Percentiles rank a stretch among this genome's conserved stretches.
These are phyloP conservation scores for Entomobrya proxima DNA, from an alignment of 2,888 invertebrate species.

Conservation along the genomic window DNA sequence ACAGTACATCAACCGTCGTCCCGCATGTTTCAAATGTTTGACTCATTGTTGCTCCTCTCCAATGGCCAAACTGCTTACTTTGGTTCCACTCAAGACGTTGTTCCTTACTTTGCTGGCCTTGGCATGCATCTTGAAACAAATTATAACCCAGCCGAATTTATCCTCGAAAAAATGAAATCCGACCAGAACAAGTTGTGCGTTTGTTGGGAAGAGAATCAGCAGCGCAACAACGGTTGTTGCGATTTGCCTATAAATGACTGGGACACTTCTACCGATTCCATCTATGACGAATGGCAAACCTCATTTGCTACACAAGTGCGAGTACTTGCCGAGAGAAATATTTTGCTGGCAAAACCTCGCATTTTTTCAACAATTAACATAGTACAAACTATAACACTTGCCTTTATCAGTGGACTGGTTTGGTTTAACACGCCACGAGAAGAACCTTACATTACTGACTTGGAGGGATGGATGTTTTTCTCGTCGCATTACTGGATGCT, in stretches of 20 bases:
- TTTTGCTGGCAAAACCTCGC: constrained; percentile 84
- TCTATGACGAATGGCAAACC: constrained; percentile 81
- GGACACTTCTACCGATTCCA: constrained; percentile 46
- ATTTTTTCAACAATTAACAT: constrained; percentile 87
- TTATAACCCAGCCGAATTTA: constrained; percentile 90
- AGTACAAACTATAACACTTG: constrained; percentile 85
- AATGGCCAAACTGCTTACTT: constrained; percentile 85
- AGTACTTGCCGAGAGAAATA: constrained; percentile 84
- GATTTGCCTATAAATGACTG: neutral
- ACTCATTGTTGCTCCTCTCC: constrained; percentile 84
- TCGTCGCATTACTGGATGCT: constrained; percentile 89
- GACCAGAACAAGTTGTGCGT: constrained; percentile 37
- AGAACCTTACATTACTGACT: constrained; percentile 85
- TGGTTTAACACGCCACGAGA: constrained; percentile 86
- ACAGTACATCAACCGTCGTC: constrained; percentile 90
- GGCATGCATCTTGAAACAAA: constrained; percentile 85
- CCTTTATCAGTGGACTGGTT: constrained; percentile 84
- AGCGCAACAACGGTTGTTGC: constrained; percentile 27
- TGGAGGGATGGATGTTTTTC: constrained; percentile 90
- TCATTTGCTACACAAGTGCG: constrained; percentile 87
- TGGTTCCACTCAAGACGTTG: constrained; percentile 84
- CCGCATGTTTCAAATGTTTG: constrained; percentile 89
- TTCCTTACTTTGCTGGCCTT: constrained; percentile 84
- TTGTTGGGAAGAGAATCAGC: constrained; percentile 57
- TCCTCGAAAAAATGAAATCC: constrained; percentile 77